Evolutionary conservation across 2,113 vertebrate species (phyloP).

Genomic region (Sinocyclocheilus maitianheensis): DNA sequence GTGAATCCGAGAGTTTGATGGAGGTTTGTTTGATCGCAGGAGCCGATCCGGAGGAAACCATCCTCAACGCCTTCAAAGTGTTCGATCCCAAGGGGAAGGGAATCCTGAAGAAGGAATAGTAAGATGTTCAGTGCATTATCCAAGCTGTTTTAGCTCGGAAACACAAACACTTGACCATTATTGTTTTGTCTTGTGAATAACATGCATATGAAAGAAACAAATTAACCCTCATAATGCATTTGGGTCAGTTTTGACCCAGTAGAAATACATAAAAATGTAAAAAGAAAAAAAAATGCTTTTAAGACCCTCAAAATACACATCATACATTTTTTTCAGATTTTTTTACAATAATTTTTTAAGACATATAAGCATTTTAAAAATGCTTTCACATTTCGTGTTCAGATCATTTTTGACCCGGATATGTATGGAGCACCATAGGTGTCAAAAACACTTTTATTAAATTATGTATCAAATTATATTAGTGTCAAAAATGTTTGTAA

Average conservation of each 20-base stretch:
- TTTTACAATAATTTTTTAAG: no score
- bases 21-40: constrained; percentile 69
- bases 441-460: no score
- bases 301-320: background rate
- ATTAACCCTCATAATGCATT: background rate
- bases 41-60: constrained; percentile 90
- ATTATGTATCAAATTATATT: no score
- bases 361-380: no score
- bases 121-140: constrained; percentile 66
- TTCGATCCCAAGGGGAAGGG: constrained; percentile 94
- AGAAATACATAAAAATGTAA: no score
- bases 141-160: no score
- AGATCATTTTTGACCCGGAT: no score
- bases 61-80: constrained; percentile 95
- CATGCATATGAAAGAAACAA: background rate
- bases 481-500: no score
- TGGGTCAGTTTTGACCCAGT: background rate
- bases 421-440: no score
- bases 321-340: background rate
- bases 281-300: no score
- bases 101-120: constrained; percentile 90
- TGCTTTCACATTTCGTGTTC: no score
- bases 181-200: no score
- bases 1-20: background rate
- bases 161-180: background rate